Base-by-base conservation (phyloP, 2,888 invertebrate species). In the Camptogramma bilineatum region DNA sequence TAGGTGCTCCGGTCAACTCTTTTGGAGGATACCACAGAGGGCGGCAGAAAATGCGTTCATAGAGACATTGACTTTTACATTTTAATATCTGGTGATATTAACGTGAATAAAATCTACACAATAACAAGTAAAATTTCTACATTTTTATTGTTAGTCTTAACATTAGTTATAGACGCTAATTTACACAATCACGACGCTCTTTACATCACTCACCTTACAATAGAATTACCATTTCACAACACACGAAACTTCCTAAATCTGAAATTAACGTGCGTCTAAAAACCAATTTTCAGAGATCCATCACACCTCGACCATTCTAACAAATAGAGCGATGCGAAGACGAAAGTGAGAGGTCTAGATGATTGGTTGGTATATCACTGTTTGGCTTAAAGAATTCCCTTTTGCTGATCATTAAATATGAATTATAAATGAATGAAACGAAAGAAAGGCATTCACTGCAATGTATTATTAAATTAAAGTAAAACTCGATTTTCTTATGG, bases 371-470 rank as follows among this genome's bases (percentile, higher is more conserved):
- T 74, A 63, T 71, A 78, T 79, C 79, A 75, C 75, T 80, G 77
- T 73, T 73, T 73, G 79, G 85, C 85, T 85, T 82, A 85, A 90
- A 89, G 86, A 87, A 86, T 82, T 84, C 83, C 87, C 90, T 90
- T 92, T 91, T 87, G 90, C 88, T 85, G 88, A 91, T 92, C 90
- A 92, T 92, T 92, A 92, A 91, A 92, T 90, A 90, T 91, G 87
- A 91, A 91, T 92, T 92, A 92, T 91, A 91, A 91, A 90, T 87
- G 86, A 90, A 90, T 89, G 90, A 90, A 90, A 90, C 84, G 84
- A 72, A 90, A 90, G 88, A 90, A 89, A 90, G 87, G 91, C 83
- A 91, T 91, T 91, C 90, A 89, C 77, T 75, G 79, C 74, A 82
- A 79, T 80, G 85, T 83, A 87, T 90, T 90, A 90, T 90, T 88